Base-by-base conservation (phyloP, 2,113 vertebrate genomes). In the Oxyruncus cristatus region DNA sequence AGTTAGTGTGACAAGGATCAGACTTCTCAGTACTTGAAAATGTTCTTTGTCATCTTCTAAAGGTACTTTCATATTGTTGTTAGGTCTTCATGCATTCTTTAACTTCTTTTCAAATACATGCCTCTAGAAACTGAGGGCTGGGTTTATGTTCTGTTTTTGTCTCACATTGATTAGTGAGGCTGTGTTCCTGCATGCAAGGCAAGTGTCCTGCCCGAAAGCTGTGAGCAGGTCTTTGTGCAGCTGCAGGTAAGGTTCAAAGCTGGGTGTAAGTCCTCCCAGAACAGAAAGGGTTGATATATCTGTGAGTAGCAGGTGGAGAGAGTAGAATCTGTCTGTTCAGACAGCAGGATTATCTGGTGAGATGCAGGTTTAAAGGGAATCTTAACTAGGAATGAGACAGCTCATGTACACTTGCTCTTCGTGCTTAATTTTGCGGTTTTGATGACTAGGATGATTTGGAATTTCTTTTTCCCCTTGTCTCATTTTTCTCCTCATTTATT, bases 331-430 rank as follows among this genome's bases (percentile, higher is more conserved):
- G 4, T 18, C 8, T 18, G 18, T 28, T 10, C 33, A 59, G 70
- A 56, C 58, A 68, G 37, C 5, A 3, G 62, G 10, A 37, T 41
- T 88, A 9, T 55, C 53, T 41, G 59, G 9, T 26, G 44, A 81
- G 42, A 32, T 12, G 30, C 30, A 28, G 22, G 11, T 67, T 67
- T 85, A 47, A 73, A 68, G n/a, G 32, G 41, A 85, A 28, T 72
- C 52, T 47, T 50, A 63, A 52, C 73, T 75, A n/a, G n/a, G 24
- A 82, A 42, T 35, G 30, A 72, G 50, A 14, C 21, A 39, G 27
- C 11, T 93, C 52, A 44, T 0, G 0, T 63, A 15, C 1, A 0
- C 19, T 63, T 67, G 19, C 11, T 56, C 44, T 52, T 66, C 37
- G 5, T 76, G 30, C 46, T 82, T 66, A 37, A 47, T 83, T 75